Percentiles rank a stretch among this genome's conserved stretches.
Evolutionary conservation across 1,140 invertebrate species (phyloP).

Genomic region (Xylocopa sonorina): DNA sequence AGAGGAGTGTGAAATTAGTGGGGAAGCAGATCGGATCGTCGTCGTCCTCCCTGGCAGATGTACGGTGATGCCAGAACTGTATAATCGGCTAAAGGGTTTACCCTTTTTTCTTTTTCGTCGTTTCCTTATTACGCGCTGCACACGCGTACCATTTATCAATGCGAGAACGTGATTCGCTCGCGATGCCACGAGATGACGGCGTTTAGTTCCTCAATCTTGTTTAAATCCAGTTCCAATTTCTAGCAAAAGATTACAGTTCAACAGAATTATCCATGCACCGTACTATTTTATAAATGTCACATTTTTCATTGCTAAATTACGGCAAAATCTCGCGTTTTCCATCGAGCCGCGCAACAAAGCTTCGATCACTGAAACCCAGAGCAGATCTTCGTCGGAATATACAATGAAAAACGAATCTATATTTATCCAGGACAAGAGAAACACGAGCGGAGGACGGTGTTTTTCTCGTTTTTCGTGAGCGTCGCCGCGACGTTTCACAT

Average conservation of each 20-base stretch:
- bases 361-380: background rate
- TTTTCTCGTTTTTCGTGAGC: background rate
- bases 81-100: slow-evolving; percentile 58
- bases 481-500: slow-evolving; percentile 8
- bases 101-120: slow-evolving; percentile 52
- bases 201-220: background rate
- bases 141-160: background rate
- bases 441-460: background rate
- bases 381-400: background rate
- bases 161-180: background rate
- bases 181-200: background rate
- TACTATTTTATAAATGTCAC: too few species aligned
- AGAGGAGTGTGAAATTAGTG: slow-evolving; percentile 51
- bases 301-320: too few species aligned
- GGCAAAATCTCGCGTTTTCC: too few species aligned
- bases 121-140: slow-evolving; percentile 7
- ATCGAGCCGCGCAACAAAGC: too few species aligned
- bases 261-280: too few species aligned
- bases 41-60: background rate
- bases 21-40: background rate
- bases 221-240: slow-evolving; percentile 11
- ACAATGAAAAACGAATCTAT: background rate
- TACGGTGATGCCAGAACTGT: background rate
- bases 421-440: background rate
- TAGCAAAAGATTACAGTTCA: too few species aligned